These are phyloP conservation scores for Automeris io DNA, from an alignment of 2,888 invertebrate genomes.

Conservation along the genomic window DNA sequence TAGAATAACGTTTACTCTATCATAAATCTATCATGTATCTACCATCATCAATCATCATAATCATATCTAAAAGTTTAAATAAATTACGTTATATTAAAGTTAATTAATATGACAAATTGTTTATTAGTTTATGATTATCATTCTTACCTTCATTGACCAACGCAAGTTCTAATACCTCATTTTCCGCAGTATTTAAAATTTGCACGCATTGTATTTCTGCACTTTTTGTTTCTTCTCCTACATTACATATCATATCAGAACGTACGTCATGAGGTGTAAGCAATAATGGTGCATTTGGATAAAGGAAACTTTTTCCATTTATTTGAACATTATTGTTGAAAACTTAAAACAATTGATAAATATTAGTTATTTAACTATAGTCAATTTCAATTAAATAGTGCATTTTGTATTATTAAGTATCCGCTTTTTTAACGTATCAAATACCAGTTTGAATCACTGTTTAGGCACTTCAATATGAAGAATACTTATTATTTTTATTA, in stretches of 20 bases:
- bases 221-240: conserved; percentile 46
- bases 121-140: not conserved
- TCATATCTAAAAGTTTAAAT: too few relatives aligned
- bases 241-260: conserved; percentile 45
- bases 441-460: too few relatives aligned
- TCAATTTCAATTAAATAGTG: too few relatives aligned
- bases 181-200: conserved; percentile 61
- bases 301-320: conserved; percentile 77
- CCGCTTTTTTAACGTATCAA: too few relatives aligned
- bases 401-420: too few relatives aligned
- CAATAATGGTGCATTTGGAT: conserved; percentile 76
- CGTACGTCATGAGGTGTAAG: conserved; percentile 64
- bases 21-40: not conserved
- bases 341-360: too few relatives aligned
- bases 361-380: too few relatives aligned
- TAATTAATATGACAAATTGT: not conserved
- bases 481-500: too few relatives aligned
- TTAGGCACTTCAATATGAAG: too few relatives aligned
- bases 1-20: not conserved
- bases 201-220: conserved; percentile 74
- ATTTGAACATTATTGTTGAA: conserved; percentile 68
- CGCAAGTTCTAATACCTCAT: conserved; percentile 74
- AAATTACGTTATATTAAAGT: too few relatives aligned
- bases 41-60: too few relatives aligned
- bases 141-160: conserved; percentile 79